A percentile compares a stretch with the other conserved stretches of the same genome.
Evolutionary conservation across 2,797 vertebrate genomes (phyloP).

Genomic region (Phoebastria nigripes): DNA sequence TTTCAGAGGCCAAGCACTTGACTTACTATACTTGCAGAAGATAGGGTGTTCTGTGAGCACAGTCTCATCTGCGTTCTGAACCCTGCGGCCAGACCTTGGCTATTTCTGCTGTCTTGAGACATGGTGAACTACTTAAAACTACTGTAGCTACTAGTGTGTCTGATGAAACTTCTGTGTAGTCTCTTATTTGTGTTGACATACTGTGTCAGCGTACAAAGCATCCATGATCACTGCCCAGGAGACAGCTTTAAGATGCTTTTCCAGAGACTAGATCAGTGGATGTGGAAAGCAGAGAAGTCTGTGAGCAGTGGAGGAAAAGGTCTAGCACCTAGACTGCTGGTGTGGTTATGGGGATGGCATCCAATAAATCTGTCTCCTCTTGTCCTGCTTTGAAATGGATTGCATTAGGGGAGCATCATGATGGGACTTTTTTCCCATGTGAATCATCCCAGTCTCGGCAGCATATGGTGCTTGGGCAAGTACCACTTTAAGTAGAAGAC

Average conservation of each 20-base stretch:
- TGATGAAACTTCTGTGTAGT: background rate
- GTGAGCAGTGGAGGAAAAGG: background rate
- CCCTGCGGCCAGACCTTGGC: background rate
- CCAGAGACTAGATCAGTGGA: background rate
- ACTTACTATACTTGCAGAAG: background rate
- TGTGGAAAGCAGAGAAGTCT: background rate
- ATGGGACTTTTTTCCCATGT: background rate
- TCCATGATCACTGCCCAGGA: background rate
- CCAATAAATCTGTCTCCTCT: background rate
- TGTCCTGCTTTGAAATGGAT: background rate
- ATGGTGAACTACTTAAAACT: background rate
- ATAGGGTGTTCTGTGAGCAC: background rate
- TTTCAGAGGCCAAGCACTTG: background rate
- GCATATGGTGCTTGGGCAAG: background rate
- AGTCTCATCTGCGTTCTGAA: background rate
- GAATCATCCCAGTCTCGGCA: background rate
- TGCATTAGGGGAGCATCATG: background rate
- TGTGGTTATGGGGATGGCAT: background rate
- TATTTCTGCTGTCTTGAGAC: background rate
- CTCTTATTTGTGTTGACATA: background rate
- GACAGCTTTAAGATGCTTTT: background rate
- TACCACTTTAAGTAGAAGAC: background rate
- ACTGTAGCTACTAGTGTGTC: background rate
- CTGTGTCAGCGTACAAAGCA: background rate
- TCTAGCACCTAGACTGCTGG: background rate